These are phyloP conservation scores for Xiphorhynchus elegans DNA, from an alignment of 2,113 vertebrate species.

Conservation along the genomic window DNA sequence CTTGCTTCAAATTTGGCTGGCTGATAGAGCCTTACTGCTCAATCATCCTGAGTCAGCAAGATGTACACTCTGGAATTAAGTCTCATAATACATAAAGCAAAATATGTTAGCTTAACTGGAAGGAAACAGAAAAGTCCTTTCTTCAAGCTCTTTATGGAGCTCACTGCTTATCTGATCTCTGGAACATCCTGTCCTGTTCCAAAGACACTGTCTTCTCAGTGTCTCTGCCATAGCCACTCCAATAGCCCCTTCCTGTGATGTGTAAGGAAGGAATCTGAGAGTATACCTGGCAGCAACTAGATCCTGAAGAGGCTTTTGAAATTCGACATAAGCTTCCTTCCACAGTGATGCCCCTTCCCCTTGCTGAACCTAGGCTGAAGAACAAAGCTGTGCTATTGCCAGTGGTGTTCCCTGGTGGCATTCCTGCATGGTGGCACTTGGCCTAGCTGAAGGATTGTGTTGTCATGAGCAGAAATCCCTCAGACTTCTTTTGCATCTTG, in stretches of 20 bases:
- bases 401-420: background rate
- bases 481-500: background rate
- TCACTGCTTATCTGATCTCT: background rate
- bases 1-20: background rate
- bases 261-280: background rate
- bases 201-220: background rate
- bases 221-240: background rate
- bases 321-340: background rate
- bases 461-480: background rate
- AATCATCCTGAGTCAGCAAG: background rate
- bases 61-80: background rate
- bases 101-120: background rate
- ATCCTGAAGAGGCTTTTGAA: background rate
- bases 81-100: background rate
- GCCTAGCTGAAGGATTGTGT: background rate
- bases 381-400: background rate
- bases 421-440: background rate
- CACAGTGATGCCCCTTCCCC: background rate
- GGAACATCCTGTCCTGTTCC: background rate
- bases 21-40: background rate
- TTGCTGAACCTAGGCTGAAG: background rate
- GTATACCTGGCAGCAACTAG: background rate
- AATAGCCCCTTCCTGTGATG: background rate
- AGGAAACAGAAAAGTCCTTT: background rate
- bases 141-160: background rate